These are phyloP conservation scores for Melanostoma scalare DNA, from an alignment of 2,888 invertebrate genomes.

Conservation along the genomic window DNA sequence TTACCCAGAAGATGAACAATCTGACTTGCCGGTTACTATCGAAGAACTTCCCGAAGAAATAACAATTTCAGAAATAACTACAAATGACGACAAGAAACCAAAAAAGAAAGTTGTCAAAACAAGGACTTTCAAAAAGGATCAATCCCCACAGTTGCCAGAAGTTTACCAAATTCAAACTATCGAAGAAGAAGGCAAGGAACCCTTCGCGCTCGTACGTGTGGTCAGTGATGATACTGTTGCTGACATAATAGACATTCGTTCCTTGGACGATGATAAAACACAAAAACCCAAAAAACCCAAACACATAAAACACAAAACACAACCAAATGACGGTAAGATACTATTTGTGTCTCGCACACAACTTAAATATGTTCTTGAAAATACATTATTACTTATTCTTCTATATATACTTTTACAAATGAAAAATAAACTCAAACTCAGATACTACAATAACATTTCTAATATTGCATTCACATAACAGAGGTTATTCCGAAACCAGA, in stretches of 20 bases:
- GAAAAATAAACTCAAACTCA: conserved; percentile 33
- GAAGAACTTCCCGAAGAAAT: conserved; percentile 80
- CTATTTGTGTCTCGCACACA: conserved; percentile 45
- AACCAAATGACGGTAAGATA: conserved; percentile 78
- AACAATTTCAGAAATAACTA: conserved; percentile 77
- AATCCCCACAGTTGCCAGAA: conserved; percentile 78
- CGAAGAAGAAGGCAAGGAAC: conserved; percentile 82
- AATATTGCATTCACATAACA: conserved; percentile 66
- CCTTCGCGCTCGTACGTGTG: conserved; percentile 81
- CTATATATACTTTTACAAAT: not conserved
- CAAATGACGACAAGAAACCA: conserved; percentile 79
- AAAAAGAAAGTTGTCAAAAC: conserved; percentile 81
- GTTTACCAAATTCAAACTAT: conserved; percentile 82
- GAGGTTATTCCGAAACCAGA: conserved; percentile 77
- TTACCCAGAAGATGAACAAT: conserved; percentile 77
- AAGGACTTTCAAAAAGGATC: conserved; percentile 82
- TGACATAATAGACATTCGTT: conserved; percentile 80
- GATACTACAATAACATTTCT: conserved; percentile 44
- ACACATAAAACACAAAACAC: conserved; percentile 77
- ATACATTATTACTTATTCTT: conserved; percentile 20
- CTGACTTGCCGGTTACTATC: conserved; percentile 76
- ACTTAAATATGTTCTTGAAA: conserved; percentile 73
- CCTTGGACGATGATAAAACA: conserved; percentile 79
- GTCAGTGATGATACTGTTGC: conserved; percentile 79
- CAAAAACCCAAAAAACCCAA: conserved; percentile 77